phyloP scores from a whole-genome alignment of 2,888 invertebrate species.

The Zygogramma bicolorata region DNA sequence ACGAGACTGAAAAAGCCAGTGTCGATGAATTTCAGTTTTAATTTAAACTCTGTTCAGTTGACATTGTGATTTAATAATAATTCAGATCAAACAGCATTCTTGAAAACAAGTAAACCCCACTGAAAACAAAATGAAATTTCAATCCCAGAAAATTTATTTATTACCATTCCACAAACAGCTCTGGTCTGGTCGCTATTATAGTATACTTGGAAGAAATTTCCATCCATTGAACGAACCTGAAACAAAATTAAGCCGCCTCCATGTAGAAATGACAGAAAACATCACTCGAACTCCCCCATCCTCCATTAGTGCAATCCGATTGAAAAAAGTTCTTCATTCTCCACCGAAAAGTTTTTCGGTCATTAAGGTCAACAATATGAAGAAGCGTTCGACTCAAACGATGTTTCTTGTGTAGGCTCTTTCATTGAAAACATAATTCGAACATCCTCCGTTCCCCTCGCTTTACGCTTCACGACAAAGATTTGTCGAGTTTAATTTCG shows the following conservation, averaged over 20 bases:
- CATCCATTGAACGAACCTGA: neutral
- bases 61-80: too few species aligned
- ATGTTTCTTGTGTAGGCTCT: neutral
- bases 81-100: too few species aligned
- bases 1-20: too few species aligned
- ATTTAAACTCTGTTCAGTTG: too few species aligned
- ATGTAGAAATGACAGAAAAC: neutral
- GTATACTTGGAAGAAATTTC: too few species aligned
- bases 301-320: neutral
- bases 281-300: neutral
- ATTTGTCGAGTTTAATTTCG: neutral
- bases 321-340: neutral
- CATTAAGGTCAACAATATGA: neutral
- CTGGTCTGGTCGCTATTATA: too few species aligned
- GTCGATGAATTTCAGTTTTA: too few species aligned
- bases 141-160: too few species aligned
- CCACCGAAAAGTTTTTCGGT: neutral
- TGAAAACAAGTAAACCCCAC: too few species aligned
- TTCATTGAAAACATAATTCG: neutral
- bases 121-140: too few species aligned
- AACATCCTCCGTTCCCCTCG: neutral
- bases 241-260: neutral
- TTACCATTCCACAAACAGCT: too few species aligned
- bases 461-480: neutral
- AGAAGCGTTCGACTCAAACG: neutral